Evolutionary conservation across 30 jellyfish, hydroid and myxozoan genomes (phyloP), one percentile per base, ranked within the genome.

Genomic region (Turritopsis dohrnii): DNA sequence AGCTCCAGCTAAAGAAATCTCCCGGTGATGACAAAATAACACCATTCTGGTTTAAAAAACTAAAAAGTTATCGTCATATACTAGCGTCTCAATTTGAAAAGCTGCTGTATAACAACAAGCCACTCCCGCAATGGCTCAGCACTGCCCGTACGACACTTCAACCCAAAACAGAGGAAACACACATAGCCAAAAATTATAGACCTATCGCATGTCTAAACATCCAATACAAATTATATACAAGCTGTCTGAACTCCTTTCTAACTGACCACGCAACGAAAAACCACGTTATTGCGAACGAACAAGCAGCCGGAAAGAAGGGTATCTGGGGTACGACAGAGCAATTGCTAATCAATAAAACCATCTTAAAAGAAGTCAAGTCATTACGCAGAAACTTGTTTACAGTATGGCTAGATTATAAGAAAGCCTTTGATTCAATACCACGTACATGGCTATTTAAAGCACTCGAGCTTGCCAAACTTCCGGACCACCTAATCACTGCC

Each of bases 21-120:
- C 85, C 85, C 4, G 85, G 85, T 4, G 16, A 79, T 1, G 85
- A 79, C 27, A 8, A 28, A 16, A 79, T 79, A n/a, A 52, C 80
- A 79, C 7, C 81, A 3, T 79, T 18, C 80, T 79, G 85, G 85
- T 79, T 1, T 29, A 79, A 28, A 52, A 30, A 79, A 8, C 3
- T 79, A 27, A 79, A 84, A 9, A 4, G 8, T 28, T 79, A 79
- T 54, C 16, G 83, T 8, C 25, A 79, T 4, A 7, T 3, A 21
- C 60, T 74, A 74, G 31, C 27, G 27, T 4, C 7, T 3, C 29
- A 3, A 26, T 66, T 66, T 66, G 76, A 66, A 21, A 3, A 3
- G 7, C 8, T 1, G 7, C 29, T 21, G 8, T 8, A 66, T 17
- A 5, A 26, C 27, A 9, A 26, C 8, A 9, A 66, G 17, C 76